Evolutionary conservation across 2,113 vertebrate species (phyloP), one percentile per base, ranked within the genome.

Genomic region (Tetrax tetrax): DNA sequence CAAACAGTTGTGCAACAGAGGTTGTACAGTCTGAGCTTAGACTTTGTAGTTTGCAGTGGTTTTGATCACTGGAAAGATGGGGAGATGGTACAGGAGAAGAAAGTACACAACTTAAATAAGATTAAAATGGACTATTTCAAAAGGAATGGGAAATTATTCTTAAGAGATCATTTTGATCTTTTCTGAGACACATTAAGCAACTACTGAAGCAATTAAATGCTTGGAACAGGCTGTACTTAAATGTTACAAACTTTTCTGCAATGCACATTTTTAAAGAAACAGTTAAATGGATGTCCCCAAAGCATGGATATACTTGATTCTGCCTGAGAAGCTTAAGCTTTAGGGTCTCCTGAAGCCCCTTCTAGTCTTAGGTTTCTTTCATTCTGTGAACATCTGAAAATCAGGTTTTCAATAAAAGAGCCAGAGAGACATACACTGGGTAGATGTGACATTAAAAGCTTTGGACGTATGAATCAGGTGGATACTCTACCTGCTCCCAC

Each of bases 401-500:
- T 35, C 8, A 37, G 6, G 14, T 83, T 90, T 92, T 71, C 70
- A 43, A 3, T 28, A 87, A 85, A 71, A 2, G 0, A 27, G 5
- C 20, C 28, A 14, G 8, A 37, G 19, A 11, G 20, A 22, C 19
- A 82, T 11, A 37, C 5, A 35, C 2, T 0, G 1, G 24, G 20
- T 6, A 82, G 19, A 68, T 5, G 8, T 3, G 12, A 24, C 31
- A 61, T 45, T 50, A 61, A 38, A 79, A 65, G 11, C 53, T 68
- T 14, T 19, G 29, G 35, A 38, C 4, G 20, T 27, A 64, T 3
- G 2, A 56, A 79, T 16, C 22, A 45, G 50, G 20, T 6, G 4
- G 25, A 64, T 47, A 97, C 94, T 37, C 87, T 98, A 99, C 99
- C 99, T 98, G 98, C 93, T 54, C 99, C 99, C 22, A 99, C 98